Evolutionary conservation across 2,113 vertebrate species (phyloP), one percentile per base, ranked within the genome.

Genomic region (Rhagologus leucostigma): DNA sequence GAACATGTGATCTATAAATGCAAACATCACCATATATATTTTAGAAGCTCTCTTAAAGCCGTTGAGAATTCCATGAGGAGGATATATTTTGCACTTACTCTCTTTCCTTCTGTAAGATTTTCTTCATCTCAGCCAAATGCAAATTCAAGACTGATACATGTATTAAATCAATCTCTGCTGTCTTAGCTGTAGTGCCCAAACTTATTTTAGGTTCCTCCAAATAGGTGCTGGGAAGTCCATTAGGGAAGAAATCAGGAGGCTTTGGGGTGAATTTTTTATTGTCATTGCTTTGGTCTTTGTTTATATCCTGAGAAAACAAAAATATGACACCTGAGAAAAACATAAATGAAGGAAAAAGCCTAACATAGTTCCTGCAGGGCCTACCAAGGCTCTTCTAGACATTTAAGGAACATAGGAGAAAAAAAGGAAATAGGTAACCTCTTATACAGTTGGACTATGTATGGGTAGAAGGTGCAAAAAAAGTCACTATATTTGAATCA

Each of bases 21-120:
- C 21, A 84, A 78, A 30, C 20, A 49, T 63, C 6, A 20, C 15
- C 3, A 5, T 37, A 30, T 27, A 16, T 78, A 16, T 33, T 77
- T 89, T 22, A 64, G n/a, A 64, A 88, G 52, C 12, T 46, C 14
- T 16, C 37, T 90, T 83, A 12, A 70, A 74, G 0, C 0, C 11
- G 14, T 77, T 59, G 9, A 53, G 22, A 74, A 53, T 89, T 90
- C 13, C 41, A 47, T 5, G 24, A 33, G 21, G 50, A 85, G 13
- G 19, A 23, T 64, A 7, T 32, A 57, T 85, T 87, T 82, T 75
- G 2, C 14, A 98, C 98, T 98, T 97, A 98, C 97, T 98, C 89
- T 97, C 93, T 97, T 95, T 98, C 97, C 56, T 97, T 98, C 84
- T 95, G 60, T 55, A 98, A 84, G 75, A 96, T 84, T 93, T 97